phyloP scores from a whole-genome alignment of 2,113 vertebrate species.

The Atlantisia rogersi region DNA sequence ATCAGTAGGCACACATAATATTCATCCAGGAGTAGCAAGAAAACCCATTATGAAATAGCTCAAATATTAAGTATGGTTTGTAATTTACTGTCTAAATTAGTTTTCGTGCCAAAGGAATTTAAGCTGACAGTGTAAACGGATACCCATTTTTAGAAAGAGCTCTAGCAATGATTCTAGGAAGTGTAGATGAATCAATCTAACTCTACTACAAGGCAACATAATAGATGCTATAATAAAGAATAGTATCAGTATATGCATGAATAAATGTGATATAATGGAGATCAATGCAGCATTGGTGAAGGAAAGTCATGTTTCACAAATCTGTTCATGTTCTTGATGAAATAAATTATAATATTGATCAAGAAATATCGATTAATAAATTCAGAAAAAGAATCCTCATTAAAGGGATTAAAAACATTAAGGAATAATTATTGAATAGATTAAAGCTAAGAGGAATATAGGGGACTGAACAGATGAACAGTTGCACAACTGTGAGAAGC shows the following conservation, averaged over 20 bases:
- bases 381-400: background rate
- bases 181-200: background rate
- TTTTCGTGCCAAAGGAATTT: background rate
- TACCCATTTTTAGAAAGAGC: background rate
- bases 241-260: background rate
- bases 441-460: background rate
- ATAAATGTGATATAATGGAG: background rate
- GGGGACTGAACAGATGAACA: background rate
- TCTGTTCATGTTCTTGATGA: background rate
- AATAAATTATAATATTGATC: background rate
- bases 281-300: background rate
- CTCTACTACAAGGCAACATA: background rate
- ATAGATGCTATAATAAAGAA: background rate
- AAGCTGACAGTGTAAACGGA: background rate
- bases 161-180: background rate
- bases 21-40: background rate
- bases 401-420: background rate
- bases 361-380: background rate
- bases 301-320: background rate
- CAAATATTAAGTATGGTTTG: background rate
- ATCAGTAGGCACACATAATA: background rate
- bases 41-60: background rate
- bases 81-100: background rate
- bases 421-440: background rate
- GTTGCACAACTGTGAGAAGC: background rate